phyloP scores from a whole-genome alignment of 2,113 vertebrate species.

The Brachirus orientalis region DNA sequence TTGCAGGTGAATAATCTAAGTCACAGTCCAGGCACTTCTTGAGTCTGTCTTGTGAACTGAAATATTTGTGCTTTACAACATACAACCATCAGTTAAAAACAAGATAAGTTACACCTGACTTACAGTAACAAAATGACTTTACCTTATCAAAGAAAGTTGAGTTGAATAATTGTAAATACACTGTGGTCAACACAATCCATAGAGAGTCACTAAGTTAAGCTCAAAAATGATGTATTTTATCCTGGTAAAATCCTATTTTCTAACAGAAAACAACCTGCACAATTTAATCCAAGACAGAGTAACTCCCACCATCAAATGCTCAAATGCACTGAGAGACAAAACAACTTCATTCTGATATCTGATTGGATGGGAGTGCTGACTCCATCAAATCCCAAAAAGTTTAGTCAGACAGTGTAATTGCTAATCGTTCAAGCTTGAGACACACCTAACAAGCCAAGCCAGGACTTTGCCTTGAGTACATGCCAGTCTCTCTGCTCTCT shows the following conservation, averaged over 20 bases:
- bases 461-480: conserved; percentile 35
- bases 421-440: conserved; percentile 70
- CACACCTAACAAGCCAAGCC: conserved; percentile 67
- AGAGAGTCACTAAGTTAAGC: not conserved
- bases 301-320: conserved; percentile 17
- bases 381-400: conserved; percentile 55
- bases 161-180: too few relatives aligned
- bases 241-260: not conserved
- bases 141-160: too few relatives aligned
- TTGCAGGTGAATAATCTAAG: too few relatives aligned
- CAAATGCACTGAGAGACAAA: conserved; percentile 7
- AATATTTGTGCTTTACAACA: too few relatives aligned
- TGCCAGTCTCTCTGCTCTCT: conserved; percentile 51
- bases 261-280: not conserved
- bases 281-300: not conserved
- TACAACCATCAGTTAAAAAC: too few relatives aligned
- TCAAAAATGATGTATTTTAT: not conserved
- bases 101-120: too few relatives aligned
- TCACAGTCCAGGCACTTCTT: too few relatives aligned
- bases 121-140: too few relatives aligned
- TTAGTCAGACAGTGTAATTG: conserved; percentile 72
- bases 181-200: too few relatives aligned
- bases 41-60: too few relatives aligned
- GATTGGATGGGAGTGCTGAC: conserved; percentile 58
- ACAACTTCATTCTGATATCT: conserved; percentile 35